These are phyloP conservation scores for Lutraria lutraria DNA, from an alignment of 2,888 invertebrate species.

Conservation along the genomic window DNA sequence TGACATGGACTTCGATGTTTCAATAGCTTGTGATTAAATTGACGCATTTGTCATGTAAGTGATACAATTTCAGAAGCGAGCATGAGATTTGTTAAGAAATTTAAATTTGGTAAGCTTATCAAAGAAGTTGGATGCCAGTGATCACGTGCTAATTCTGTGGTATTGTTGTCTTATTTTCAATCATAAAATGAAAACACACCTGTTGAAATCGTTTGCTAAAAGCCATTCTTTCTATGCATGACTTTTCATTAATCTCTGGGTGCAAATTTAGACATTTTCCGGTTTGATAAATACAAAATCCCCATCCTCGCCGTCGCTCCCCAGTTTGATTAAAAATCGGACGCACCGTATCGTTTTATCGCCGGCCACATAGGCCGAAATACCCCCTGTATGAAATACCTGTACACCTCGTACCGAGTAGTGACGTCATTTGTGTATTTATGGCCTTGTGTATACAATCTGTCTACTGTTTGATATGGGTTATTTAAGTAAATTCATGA, in stretches of 20 bases:
- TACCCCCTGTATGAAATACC: conserved; percentile 37
- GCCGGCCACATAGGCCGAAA: conserved; percentile 23
- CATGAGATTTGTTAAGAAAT: background rate
- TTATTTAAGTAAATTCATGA: conserved; percentile 47
- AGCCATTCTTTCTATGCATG: background rate
- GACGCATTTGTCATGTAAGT: too few species aligned
- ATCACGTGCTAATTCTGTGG: background rate
- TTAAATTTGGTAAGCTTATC: background rate
- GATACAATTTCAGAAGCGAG: background rate
- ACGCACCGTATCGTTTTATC: conserved; percentile 28
- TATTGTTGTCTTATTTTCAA: background rate
- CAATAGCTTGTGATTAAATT: too few species aligned
- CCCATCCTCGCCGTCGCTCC: conserved; percentile 23
- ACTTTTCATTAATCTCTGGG: background rate
- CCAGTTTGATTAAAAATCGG: conserved; percentile 22
- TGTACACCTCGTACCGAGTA: conserved; percentile 12
- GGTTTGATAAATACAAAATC: conserved; percentile 4
- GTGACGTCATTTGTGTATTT: conserved; percentile 52
- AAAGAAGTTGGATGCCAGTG: background rate
- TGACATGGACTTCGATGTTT: too few species aligned
- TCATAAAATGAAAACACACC: background rate
- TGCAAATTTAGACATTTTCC: background rate
- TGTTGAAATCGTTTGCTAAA: background rate
- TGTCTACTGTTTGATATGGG: conserved; percentile 29
- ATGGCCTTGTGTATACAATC: conserved; percentile 34